Base-by-base conservation (phyloP, 2,113 vertebrate species). In the Peromyscus maniculatus region DNA sequence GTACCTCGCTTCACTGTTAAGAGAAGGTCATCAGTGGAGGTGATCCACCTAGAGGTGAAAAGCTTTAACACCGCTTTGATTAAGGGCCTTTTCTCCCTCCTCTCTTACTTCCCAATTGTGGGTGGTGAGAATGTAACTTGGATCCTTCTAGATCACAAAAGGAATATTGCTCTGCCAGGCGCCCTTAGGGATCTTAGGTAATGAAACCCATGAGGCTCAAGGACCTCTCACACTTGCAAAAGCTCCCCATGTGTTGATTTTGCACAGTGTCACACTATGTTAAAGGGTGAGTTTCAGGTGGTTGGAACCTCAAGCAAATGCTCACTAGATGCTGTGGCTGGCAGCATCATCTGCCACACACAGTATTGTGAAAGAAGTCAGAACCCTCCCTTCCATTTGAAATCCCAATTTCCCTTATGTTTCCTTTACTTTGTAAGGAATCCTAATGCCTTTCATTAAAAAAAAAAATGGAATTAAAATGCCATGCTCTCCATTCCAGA, bases 131-230 rank as follows among this genome's bases (percentile, higher is more conserved):
- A 62, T 72, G 67, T 80, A 79, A 72, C 62, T n/a, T 91, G 43
- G 57, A 95, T 89, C 12, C 55, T 94, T 95, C 36, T 88, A 43
- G 36, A 89, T 88, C 84, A 74, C 33, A 67, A 88, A 95, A 95
- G 57, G 64, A 77, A 43, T 67, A 82, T 59, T 95, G 21, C 36
- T 55, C 16, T 26, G 43, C 75, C 46, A 92, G 82, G 16, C 39
- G 93, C 52, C 55, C 92, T 62, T 77, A 24, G 69, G 22, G 9
- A 26, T 75, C 69, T 80, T 89, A 52, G 66, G 39, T 80, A 77
- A 92, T n/a, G n/a, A 89, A 74, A 72, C 84, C 24, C 46, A 59
- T 21, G 21, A 39, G 26, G 11, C n/a, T 93, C 4, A 8, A 15
- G 12, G 21, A 74, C 24, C 69, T 80, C 74, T 59, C 5, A 62